Base-by-base conservation (phyloP, 2,113 vertebrate species). In the Rhizomys pruinosus region DNA sequence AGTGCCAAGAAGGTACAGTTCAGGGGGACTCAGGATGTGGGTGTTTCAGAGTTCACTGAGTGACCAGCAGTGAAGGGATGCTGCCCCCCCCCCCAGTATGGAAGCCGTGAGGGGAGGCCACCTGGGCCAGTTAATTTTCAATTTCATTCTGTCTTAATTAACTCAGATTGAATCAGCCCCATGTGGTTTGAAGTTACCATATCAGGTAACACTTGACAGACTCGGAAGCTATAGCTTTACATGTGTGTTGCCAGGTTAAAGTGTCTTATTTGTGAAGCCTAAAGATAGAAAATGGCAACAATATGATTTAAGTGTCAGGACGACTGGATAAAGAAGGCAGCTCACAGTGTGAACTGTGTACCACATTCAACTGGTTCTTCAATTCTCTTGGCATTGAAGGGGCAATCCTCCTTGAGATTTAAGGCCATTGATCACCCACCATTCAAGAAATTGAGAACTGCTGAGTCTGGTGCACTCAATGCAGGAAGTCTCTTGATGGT, bases 131-230 rank as follows among this genome's bases (percentile, higher is more conserved):
- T 73, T n/a, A 72, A 34, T 3, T 61, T 34, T 8, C 34, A 29
- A 39, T 25, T 42, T 3, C 20, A 32, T 79, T 73, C 68, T 2
- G 1, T 80, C 80, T 57, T n/a, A 47, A 57, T 59, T 17, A 25
- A 17, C 3, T 23, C 13, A n/a, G 39, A 68, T 32, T 13, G 47
- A 79, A 66, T 19, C 0, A 8, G 32, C 13, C 47, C 64, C n/a
- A 3, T 1, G 44, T 17, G 32, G 44, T 32, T 81, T 5, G 4
- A 2, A n/a, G 20, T 34, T 2, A 4, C 44, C 17, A 7, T 8
- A 23, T 29, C 1, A 13, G 20, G 27, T 7, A 74, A 20, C 10
- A 78, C 16, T 52, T 3, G 11, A 29, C 42, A 23, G 34, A 17
- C 22, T n/a, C n/a, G 12, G 25, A 37, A 29, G 44, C n/a, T 27